Evolutionary conservation across 2,888 invertebrate species (phyloP), one percentile per base, ranked within the genome.

Genomic region (Julus scanicus): DNA sequence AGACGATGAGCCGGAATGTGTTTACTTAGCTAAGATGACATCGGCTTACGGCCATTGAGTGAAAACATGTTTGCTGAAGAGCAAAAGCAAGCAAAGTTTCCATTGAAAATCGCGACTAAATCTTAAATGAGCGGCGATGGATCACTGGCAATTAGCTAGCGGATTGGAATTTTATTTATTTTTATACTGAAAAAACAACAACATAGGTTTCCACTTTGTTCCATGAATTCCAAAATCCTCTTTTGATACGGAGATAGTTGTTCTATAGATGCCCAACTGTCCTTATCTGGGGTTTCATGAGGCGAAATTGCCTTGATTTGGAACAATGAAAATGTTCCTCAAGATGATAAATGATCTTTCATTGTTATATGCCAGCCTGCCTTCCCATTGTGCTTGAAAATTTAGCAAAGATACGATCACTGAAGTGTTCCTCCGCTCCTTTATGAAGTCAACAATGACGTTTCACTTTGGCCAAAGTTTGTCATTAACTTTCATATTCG

Each of bases 1-100:
- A 71, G 71, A 71, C 71, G 71, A 71, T 29, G 71, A 71, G 20
- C 29, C 29, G 71, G 29, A 71, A 71, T 71, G 71, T 71, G 71
- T 71, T 71, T 71, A 71, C 71, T 71, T 71, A 71, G 71, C 71
- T 71, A 71, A 71, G 71, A 29, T 71, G 71, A 71, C 71, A 71
- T 71, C 71, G 71, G 71, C 71, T 71, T 71, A 71, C 71, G 29
- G 71, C 71, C 71, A 71, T 71, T 71, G 71, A 71, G 71, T 71
- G 71, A 71, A 71, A 71, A 71, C 71, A 71, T 71, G 71, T 71
- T 71, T 71, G 71, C 6, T 11, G 71, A 71, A 71, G n/a, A 8
- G 71, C 8, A 71, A 20, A 29, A 71, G 11, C 71, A 44, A 44
- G 63, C 63, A 17, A n/a, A 63, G n/a, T 63, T 63, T n/a, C 4